phyloP scores from a whole-genome alignment of 2,888 invertebrate species.

The Xylota sylvarum region DNA sequence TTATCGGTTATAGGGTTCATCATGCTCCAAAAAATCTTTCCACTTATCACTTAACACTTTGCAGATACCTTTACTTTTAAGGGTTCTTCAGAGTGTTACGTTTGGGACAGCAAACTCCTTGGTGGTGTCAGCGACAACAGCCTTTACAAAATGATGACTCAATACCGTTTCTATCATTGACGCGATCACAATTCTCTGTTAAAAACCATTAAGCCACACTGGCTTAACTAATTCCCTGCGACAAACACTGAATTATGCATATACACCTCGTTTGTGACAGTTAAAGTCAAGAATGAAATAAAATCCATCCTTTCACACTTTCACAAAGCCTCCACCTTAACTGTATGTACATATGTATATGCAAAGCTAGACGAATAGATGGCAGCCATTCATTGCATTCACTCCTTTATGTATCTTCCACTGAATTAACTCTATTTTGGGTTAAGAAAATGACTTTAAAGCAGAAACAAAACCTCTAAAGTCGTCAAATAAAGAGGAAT shows the following conservation, averaged over 20 bases:
- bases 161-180: background rate
- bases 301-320: background rate
- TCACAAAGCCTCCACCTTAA: background rate
- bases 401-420: background rate
- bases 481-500: slow-evolving; percentile 32
- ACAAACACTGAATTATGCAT: background rate
- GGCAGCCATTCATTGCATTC: too few species aligned
- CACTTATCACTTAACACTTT: too few species aligned
- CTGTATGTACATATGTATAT: background rate
- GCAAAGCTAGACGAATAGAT: background rate
- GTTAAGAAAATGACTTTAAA: background rate
- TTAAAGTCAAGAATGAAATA: background rate
- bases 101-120: too few species aligned
- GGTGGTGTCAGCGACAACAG: too few species aligned
- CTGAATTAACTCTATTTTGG: background rate
- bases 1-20: too few species aligned
- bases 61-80: too few species aligned
- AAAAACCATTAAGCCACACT: background rate
- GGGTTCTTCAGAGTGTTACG: too few species aligned
- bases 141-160: background rate
- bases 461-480: slow-evolving; percentile 23
- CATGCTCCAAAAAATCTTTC: too few species aligned
- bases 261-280: background rate
- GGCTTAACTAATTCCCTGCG: background rate
- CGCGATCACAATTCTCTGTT: background rate